Conservation (phyloP, 2,797 vertebrate species). For the Phyllotis vaccarum region DNA sequence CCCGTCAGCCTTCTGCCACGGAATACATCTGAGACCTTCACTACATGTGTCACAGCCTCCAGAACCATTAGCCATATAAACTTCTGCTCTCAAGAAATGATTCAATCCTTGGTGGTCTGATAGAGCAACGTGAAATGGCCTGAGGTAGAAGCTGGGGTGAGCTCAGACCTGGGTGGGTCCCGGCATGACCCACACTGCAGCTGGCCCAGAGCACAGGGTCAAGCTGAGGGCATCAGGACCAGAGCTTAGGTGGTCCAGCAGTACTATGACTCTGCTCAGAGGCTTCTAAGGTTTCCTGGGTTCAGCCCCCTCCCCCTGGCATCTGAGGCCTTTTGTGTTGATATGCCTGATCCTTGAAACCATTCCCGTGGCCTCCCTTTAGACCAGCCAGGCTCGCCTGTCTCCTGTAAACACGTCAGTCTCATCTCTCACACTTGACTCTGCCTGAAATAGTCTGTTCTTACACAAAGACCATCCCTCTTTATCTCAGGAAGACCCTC, state of each 20-base stretch:
- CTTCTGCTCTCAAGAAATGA: not conserved
- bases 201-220: not conserved
- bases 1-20: not conserved
- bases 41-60: not conserved
- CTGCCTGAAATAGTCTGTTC: not conserved
- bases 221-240: not conserved
- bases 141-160: not conserved
- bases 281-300: not conserved
- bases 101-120: not conserved
- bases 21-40: not conserved
- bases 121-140: not conserved
- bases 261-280: not conserved
- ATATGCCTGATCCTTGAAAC: not conserved
- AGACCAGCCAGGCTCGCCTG: not conserved
- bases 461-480: not conserved
- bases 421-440: not conserved
- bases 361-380: too few species aligned
- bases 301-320: not conserved
- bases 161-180: not conserved
- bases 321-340: not conserved
- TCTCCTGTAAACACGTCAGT: not conserved
- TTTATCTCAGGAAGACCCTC: conserved; percentile 16
- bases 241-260: not conserved
- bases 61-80: not conserved
- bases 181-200: not conserved